Evolutionary conservation across 2,888 invertebrate genomes (phyloP), one percentile per base, ranked within the genome.

Genomic region (Syritta pipiens): DNA sequence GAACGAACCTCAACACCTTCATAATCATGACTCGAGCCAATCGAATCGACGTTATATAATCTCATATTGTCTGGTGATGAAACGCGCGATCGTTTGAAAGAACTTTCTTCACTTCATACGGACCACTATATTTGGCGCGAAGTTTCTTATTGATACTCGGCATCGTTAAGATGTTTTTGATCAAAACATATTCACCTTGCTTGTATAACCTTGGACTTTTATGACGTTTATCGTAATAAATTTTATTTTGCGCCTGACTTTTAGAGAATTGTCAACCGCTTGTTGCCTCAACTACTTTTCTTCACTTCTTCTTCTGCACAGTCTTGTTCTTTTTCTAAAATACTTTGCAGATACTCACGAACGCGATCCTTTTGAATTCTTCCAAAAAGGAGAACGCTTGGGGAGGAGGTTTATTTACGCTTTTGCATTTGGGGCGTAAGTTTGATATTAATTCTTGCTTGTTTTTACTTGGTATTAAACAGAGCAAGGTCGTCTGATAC

Each of bases 371-470:
- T 37, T 37, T 37, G 37, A 2, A 17, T 37, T 5, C 4, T 65
- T 1, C 85, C 85, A 46, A 84, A 85, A 24, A 85, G 51, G 10
- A 84, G 37, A 28, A 68, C 81, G 68, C 83, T 82, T 0, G 85
- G 84, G 1, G 83, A 81, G 42, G n/a, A n/a, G n/a, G n/a, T n/a
- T n/a, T n/a, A n/a, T n/a, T n/a, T n/a, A n/a, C n/a, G n/a, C n/a
- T n/a, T n/a, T n/a, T n/a, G n/a, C n/a, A n/a, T n/a, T n/a, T n/a
- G n/a, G n/a, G n/a, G n/a, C n/a, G n/a, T n/a, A n/a, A n/a, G n/a
- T n/a, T n/a, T n/a, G n/a, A n/a, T n/a, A n/a, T n/a, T n/a, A n/a
- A n/a, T n/a, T n/a, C n/a, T n/a, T n/a, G n/a, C n/a, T n/a, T n/a
- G n/a, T n/a, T n/a, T n/a, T n/a, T n/a, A n/a, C n/a, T n/a, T n/a